Evolutionary conservation across 2,797 vertebrate genomes (phyloP).

Genomic region (Poecilia velifera): DNA sequence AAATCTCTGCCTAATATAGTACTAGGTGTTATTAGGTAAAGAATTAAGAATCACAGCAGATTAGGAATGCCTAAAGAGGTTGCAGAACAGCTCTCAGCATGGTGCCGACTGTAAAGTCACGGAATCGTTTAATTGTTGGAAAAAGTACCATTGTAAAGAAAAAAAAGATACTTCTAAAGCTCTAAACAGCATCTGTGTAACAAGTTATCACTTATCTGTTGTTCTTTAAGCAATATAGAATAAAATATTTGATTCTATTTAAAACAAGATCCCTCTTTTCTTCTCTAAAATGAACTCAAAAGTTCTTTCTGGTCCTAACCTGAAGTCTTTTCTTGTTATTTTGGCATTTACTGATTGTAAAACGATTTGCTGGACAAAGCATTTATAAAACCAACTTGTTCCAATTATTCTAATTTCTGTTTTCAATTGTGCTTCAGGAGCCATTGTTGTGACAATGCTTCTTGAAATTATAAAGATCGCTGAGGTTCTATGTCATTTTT

Average conservation of each 20-base stretch:
- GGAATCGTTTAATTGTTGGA: not conserved
- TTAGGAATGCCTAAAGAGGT: not conserved
- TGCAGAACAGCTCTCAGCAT: not conserved
- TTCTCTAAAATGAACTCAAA: not conserved
- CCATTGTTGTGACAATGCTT: not conserved
- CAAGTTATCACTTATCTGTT: not conserved
- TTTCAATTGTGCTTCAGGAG: not conserved
- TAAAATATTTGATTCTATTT: not conserved
- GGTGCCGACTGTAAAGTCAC: not conserved
- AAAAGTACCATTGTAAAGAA: not conserved
- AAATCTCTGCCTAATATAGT: slow-evolving; percentile 19
- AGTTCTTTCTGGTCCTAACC: not conserved
- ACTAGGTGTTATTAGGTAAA: slow-evolving; percentile 9
- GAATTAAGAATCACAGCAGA: slow-evolving; percentile 13
- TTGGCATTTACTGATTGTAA: not conserved
- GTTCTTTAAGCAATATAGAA: not conserved
- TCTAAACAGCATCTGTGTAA: not conserved
- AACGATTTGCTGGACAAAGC: not conserved
- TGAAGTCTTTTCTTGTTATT: not conserved
- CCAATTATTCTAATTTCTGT: not conserved
- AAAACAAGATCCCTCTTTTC: not conserved
- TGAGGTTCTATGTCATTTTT: not conserved
- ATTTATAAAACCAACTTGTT: not conserved
- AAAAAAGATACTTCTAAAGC: not conserved
- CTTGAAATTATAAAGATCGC: not conserved